Base-by-base conservation (phyloP, 2,113 vertebrate species). In the Todiramphus saurophagus region DNA sequence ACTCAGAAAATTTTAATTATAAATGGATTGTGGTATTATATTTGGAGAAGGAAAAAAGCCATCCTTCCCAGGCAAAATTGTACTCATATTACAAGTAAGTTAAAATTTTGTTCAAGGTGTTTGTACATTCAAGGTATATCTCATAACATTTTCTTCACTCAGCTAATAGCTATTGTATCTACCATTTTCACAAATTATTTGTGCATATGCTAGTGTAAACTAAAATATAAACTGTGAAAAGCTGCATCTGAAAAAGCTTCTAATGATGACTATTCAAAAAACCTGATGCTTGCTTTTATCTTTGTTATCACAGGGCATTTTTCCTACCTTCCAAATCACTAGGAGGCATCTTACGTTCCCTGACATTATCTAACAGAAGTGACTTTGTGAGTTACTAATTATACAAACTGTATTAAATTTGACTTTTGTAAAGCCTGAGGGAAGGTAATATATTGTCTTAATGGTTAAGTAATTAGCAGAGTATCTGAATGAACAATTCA, bases 381-480 rank as follows among this genome's bases (percentile, higher is more conserved):
- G 78, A 77, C 31, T 92, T 80, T 44, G n/a, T 23, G 18, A 86
- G 24, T 76, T 90, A 60, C 46, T 92, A 73, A 92, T 86, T 78
- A 77, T 8, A 77, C 0, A 2, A 86, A 35, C 51, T 77, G 31
- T 33, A 80, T 31, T 76, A 90, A 67, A 94, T 86, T 15, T 83
- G 37, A 91, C 44, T 88, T 95, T 50, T 56, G 21, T 74, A 80
- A 91, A 90, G 50, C 63, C 93, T 69, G 25, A 9, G 31, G 46
- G 62, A 80, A 48, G 82, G 86, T 5, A 59, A 58, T 77, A 62
- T 30, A 76, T 55, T 83, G 67, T 62, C 41, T 77, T 88, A 74
- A 86, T 70, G 25, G 37, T 46, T 94, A 78, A 90, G 46, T 63
- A 91, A 95, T 93, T 94, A 86, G 84, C 70, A 86, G 75, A 11